Conservation (phyloP, 1,140 invertebrate species). For the Phenacoccus solenopsis region DNA sequence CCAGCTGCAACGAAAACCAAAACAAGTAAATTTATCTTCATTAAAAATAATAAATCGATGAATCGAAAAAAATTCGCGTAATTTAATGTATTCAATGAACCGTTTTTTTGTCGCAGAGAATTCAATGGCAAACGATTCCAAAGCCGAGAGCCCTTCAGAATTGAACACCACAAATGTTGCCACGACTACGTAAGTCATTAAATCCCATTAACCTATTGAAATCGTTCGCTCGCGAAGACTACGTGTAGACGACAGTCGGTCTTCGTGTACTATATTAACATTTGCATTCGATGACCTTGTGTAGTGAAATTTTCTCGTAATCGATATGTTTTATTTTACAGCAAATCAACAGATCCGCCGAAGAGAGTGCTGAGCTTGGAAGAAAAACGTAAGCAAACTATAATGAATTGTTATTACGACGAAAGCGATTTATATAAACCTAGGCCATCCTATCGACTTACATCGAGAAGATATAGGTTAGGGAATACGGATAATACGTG, state of each 20-base stretch:
- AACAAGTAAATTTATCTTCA: too few relatives aligned
- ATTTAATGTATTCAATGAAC: not conserved
- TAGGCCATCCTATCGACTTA: slow-evolving; percentile 40
- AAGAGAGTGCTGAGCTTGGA: not conserved
- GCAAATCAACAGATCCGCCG: not conserved
- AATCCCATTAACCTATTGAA: not conserved
- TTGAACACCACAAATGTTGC: not conserved
- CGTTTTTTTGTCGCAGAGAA: not conserved
- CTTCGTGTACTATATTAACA: not conserved
- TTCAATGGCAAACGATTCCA: not conserved
- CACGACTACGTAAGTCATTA: not conserved
- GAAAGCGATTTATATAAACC: slow-evolving; percentile 56
- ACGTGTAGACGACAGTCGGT: too few relatives aligned
- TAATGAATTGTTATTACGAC: slow-evolving; percentile 36
- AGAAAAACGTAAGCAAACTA: not conserved
- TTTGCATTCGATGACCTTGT: not conserved
- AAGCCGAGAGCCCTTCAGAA: not conserved
- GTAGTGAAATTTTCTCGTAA: not conserved
- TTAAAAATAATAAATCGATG: too few relatives aligned
- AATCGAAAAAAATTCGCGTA: too few relatives aligned
- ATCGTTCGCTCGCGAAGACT: not conserved
- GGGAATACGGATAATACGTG: slow-evolving; percentile 30
- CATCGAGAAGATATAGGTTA: slow-evolving; percentile 37
- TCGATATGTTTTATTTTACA: not conserved
- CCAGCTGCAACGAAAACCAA: not conserved